Conservation (phyloP, 2,113 vertebrate genomes). For the Spea multiplicata region DNA sequence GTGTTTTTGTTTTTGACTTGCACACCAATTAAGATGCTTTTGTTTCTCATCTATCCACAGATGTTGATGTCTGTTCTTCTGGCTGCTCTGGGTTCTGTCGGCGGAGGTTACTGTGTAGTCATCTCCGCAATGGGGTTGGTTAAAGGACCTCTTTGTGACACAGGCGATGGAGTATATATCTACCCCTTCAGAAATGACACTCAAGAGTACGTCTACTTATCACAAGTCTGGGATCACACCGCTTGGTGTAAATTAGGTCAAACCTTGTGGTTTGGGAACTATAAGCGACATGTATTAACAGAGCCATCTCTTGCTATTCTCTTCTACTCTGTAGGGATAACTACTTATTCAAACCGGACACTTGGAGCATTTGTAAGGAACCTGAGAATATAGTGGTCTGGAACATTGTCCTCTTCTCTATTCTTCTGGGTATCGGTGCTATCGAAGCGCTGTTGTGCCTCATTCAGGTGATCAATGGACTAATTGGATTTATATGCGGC, state of each 20-base stretch:
- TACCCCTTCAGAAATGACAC: conserved; percentile 62
- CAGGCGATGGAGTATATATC: conserved; percentile 56
- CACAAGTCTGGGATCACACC: neutral
- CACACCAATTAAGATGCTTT: neutral
- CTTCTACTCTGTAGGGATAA: conserved; percentile 53
- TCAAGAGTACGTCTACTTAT: conserved; percentile 53
- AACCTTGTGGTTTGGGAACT: neutral
- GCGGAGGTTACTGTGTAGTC: conserved; percentile 51
- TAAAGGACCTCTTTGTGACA: conserved; percentile 57
- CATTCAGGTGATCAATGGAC: conserved; percentile 73
- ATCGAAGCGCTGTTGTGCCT: conserved; percentile 74
- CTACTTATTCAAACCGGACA: conserved; percentile 70
- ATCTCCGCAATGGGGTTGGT: conserved; percentile 60
- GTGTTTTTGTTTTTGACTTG: too few relatives aligned
- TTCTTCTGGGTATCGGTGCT: conserved; percentile 63
- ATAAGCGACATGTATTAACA: neutral
- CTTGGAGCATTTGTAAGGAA: conserved; percentile 63
- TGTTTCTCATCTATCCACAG: conserved; percentile 28
- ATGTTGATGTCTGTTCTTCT: conserved; percentile 57
- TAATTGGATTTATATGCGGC: conserved; percentile 73
- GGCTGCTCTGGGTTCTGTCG: conserved; percentile 43
- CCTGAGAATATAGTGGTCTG: conserved; percentile 71
- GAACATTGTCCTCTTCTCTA: conserved; percentile 75
- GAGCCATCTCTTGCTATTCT: conserved; percentile 7
- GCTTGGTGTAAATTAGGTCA: neutral